Percentiles rank a stretch among this genome's conserved stretches.
phyloP scores from a whole-genome alignment of 1,140 invertebrate species.

The Antheraea pernyi region DNA sequence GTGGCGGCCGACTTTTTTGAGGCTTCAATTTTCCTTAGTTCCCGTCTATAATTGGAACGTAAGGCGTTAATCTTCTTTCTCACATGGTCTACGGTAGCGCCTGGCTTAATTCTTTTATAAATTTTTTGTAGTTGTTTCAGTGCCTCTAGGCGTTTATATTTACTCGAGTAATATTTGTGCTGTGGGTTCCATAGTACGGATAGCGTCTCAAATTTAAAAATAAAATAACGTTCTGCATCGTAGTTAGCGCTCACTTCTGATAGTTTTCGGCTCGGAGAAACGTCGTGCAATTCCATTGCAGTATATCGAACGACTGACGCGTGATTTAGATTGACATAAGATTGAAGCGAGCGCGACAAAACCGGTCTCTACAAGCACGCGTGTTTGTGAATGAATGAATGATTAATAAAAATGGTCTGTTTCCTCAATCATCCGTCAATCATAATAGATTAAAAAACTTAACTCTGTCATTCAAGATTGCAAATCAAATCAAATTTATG shows the following conservation, averaged over 20 bases:
- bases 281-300: background rate
- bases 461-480: background rate
- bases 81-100: background rate
- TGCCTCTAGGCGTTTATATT: constrained; percentile 1
- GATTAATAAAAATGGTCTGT: background rate
- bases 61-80: background rate
- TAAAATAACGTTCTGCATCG: background rate
- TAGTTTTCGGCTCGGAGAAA: background rate
- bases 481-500: background rate
- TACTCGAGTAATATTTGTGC: background rate
- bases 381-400: background rate
- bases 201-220: background rate
- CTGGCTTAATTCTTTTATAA: background rate
- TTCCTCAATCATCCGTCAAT: background rate
- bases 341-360: background rate
- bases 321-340: constrained; percentile 1
- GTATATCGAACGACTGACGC: background rate
- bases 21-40: background rate
- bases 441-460: background rate
- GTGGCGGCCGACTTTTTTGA: background rate
- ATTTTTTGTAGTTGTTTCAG: background rate
- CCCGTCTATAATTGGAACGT: background rate
- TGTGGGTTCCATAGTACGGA: background rate
- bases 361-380: background rate
- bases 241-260: background rate